Conservation (phyloP, 35 echinoderm and acorn worm genomes). For the Eucidaris tribuloides region DNA sequence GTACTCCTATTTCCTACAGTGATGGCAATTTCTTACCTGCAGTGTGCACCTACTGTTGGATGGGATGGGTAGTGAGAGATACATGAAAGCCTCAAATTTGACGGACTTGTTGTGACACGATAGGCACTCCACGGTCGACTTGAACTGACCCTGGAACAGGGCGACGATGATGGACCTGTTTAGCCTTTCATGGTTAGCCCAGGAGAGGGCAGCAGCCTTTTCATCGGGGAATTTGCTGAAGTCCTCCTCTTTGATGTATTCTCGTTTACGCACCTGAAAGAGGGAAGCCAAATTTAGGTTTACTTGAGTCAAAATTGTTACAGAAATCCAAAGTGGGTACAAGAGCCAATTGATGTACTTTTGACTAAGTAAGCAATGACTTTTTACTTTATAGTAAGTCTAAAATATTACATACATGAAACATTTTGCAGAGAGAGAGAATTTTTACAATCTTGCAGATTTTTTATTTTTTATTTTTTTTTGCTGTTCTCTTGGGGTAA, state of each 20-base stretch:
- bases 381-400: too few species aligned
- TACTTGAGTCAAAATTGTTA: too few species aligned
- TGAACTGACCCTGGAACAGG: conserved; percentile 95
- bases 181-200: conserved; percentile 74
- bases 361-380: too few species aligned
- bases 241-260: conserved; percentile 90
- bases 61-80: conserved; percentile 80
- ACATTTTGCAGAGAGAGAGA: too few species aligned
- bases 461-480: too few species aligned
- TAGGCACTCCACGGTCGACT: conserved; percentile 74
- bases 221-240: conserved; percentile 52
- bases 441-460: too few species aligned
- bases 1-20: too few species aligned
- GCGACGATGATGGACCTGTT: conserved; percentile 88
- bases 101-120: conserved; percentile 71
- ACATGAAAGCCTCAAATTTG: conserved; percentile 97
- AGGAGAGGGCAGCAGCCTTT: conserved; percentile 56
- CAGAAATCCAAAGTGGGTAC: too few species aligned
- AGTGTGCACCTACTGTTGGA: conserved; percentile 63
- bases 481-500: too few species aligned
- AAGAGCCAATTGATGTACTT: too few species aligned
- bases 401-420: too few species aligned
- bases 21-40: conserved; percentile 73
- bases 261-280: conserved; percentile 75
- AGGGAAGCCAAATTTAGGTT: not conserved